phyloP scores from a whole-genome alignment of 2,888 invertebrate species.

The Drosophila anomelani region DNA sequence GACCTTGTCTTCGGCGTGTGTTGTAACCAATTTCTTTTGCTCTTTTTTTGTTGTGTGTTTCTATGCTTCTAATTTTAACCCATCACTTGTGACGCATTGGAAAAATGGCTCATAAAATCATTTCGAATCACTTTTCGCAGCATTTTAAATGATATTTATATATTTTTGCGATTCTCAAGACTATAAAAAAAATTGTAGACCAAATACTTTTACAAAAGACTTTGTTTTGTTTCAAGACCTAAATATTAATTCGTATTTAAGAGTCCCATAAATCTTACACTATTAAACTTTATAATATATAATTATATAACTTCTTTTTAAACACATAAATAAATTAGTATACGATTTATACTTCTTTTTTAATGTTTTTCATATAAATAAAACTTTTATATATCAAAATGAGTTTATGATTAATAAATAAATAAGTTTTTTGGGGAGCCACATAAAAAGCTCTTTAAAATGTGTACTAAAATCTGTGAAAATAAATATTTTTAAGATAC shows the following conservation, averaged over 20 bases:
- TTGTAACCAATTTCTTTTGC: conserved; percentile 60
- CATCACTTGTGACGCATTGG: conserved; percentile 15
- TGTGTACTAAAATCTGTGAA: too few relatives aligned
- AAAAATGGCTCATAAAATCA: conserved; percentile 24
- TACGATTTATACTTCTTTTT: background rate
- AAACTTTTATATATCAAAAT: background rate
- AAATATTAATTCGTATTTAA: background rate
- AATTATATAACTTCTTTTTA: background rate
- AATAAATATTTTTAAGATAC: too few relatives aligned
- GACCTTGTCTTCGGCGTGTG: conserved; percentile 37
- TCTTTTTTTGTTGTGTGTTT: background rate
- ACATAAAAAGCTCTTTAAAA: too few relatives aligned
- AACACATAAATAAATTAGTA: background rate
- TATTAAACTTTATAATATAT: too few relatives aligned
- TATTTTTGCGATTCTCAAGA: background rate
- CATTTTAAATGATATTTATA: background rate
- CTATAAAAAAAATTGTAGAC: background rate
- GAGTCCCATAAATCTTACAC: background rate
- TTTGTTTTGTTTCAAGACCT: background rate
- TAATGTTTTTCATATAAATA: background rate
- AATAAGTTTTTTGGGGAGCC: too few relatives aligned
- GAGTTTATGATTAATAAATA: too few relatives aligned
- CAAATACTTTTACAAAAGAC: background rate
- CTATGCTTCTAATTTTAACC: conserved; percentile 62
- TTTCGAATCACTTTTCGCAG: conserved; percentile 5